A percentile compares a stretch with the other conserved stretches of the same genome.
phyloP scores from a whole-genome alignment of 2,888 invertebrate species.

The Pristionchus entomophagus region DNA sequence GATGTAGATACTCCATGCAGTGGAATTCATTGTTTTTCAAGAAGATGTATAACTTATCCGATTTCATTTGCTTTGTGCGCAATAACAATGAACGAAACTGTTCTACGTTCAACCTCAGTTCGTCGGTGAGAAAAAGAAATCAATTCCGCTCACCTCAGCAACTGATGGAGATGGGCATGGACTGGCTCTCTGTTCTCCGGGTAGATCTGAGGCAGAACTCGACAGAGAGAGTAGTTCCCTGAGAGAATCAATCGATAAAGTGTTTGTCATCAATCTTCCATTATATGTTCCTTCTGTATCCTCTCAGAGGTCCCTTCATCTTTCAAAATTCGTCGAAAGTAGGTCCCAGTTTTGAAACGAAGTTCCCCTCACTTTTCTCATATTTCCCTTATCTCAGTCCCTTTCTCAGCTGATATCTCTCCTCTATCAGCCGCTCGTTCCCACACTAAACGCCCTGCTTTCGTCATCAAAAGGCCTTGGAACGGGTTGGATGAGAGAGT shows the following conservation, averaged over 20 bases:
- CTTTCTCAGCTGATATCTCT: not conserved
- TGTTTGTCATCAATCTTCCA: not conserved
- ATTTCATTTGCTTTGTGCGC: too few species aligned
- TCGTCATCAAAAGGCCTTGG: slow-evolving; percentile 45
- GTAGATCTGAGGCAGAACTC: slow-evolving; percentile 91
- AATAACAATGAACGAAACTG: too few species aligned
- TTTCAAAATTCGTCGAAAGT: not conserved
- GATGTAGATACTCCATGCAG: too few species aligned
- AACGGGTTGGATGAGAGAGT: slow-evolving; percentile 32
- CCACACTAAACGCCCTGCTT: slow-evolving; percentile 32
- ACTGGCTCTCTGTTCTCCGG: slow-evolving; percentile 89
- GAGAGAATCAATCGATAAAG: slow-evolving; percentile 49
- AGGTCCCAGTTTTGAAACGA: too few species aligned
- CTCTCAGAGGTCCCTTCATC: not conserved
- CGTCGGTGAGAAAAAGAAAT: too few species aligned
- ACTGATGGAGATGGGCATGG: slow-evolving; percentile 87
- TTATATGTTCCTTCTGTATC: not conserved
- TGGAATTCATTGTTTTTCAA: too few species aligned
- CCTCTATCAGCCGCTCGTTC: slow-evolving; percentile 28
- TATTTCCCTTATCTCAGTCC: not conserved
- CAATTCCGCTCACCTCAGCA: slow-evolving; percentile 80
- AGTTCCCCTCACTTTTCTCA: too few species aligned
- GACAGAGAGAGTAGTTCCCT: slow-evolving; percentile 90
- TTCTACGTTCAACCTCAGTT: too few species aligned
- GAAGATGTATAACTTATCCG: too few species aligned